Evolutionary conservation across 2,888 invertebrate species (phyloP), one percentile per base, ranked within the genome.

Genomic region (Caenorhabditis uteleia): DNA sequence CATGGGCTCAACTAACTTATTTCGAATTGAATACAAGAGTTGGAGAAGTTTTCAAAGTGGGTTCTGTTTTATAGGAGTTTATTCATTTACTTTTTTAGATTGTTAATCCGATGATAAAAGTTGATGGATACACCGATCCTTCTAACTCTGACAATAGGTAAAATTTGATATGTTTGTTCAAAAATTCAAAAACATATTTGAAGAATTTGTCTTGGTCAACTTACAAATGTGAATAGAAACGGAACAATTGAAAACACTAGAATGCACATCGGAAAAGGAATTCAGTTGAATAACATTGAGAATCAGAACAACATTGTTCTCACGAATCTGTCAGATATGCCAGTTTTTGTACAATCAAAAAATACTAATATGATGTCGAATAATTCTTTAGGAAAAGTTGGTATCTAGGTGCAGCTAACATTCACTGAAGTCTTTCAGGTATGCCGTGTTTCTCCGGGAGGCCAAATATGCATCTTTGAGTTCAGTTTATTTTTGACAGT

Each of bases 241-340:
- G 92, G 93, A n/a, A 95, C 95, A 12, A 95, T 98, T 80, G 98
- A 98, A 85, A 95, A 95, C 83, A 97, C 97, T 16, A 89, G 98
- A 78, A 88, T 95, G 77, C 97, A 97, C 85, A 99, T 98, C 86
- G 97, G 97, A 51, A 92, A 91, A 86, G 97, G 95, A 77, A 77
- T 62, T 42, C 54, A 54, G 12, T 18, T 60, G 26, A 40, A 49
- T 34, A n/a, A n/a, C n/a, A n/a, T n/a, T n/a, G n/a, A n/a, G n/a
- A n/a, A n/a, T n/a, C n/a, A n/a, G n/a, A n/a, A n/a, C n/a, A n/a
- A n/a, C 21, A 45, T 65, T 25, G 42, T 50, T 23, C 46, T 65
- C 20, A 50, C 27, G 5, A 65, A 65, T 26, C 46, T 48, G 23
- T 65, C 65, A 14, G 75, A 74, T 18, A 53, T 64, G 42, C 93